Evolutionary conservation across 2,113 vertebrate genomes (phyloP).

Genomic region (Leptobrachium leishanense): DNA sequence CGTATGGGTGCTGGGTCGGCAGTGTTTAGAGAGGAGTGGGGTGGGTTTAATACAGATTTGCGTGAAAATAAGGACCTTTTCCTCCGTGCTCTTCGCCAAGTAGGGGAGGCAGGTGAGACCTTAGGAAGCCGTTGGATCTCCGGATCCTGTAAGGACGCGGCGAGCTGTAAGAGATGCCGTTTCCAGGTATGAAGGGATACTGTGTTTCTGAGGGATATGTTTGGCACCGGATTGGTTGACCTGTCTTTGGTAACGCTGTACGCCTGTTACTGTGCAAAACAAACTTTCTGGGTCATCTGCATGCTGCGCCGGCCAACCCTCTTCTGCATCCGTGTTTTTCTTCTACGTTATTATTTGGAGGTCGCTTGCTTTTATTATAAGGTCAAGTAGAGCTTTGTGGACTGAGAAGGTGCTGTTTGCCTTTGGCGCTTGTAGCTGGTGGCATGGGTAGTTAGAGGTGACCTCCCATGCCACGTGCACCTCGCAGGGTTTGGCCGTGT

Average conservation of each 20-base stretch:
- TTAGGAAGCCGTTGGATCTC: no score
- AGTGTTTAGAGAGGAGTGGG: no score
- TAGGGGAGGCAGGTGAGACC: no score
- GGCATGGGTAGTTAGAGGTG: no score
- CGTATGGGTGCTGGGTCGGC: conserved; percentile 2
- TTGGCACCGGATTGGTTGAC: not conserved
- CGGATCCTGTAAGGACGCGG: no score
- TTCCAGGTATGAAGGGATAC: no score
- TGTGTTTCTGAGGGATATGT: not conserved
- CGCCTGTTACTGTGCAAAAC: conserved; percentile 28
- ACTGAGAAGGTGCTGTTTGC: not conserved
- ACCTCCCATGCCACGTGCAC: no score
- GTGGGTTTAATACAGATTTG: not conserved
- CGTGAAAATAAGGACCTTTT: not conserved
- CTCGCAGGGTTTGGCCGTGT: no score
- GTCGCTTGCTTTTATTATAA: not conserved
- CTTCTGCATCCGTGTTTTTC: conserved; percentile 3
- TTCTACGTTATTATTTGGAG: conserved; percentile 1
- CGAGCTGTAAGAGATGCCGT: no score
- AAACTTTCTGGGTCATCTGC: conserved; percentile 15
- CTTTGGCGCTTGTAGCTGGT: not conserved
- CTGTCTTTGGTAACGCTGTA: conserved; percentile 14
- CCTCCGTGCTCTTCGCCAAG: no score
- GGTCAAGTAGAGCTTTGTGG: not conserved
- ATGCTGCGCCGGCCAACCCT: conserved; percentile 3